Evolutionary conservation across 2,113 vertebrate genomes (phyloP).

Genomic region (Accipiter cooperii): DNA sequence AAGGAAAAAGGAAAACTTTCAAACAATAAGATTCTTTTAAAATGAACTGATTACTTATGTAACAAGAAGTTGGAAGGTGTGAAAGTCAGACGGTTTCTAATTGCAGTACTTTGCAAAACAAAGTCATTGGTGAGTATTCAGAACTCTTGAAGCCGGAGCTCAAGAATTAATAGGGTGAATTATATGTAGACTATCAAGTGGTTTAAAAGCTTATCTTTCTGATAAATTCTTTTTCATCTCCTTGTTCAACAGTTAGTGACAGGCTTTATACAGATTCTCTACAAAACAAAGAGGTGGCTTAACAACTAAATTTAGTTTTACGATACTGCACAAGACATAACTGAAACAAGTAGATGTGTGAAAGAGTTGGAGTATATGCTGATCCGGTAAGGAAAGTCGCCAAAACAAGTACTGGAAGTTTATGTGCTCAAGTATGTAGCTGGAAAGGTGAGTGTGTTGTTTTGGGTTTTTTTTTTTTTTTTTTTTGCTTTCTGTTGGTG

Average conservation of each 20-base stretch:
- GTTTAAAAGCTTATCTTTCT: neutral
- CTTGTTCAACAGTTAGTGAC: neutral
- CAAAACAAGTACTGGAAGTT: neutral
- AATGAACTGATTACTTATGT: neutral
- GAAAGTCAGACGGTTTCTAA: neutral
- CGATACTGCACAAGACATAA: neutral
- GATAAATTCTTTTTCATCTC: neutral
- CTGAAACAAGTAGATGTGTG: neutral
- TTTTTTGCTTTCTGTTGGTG: too few relatives aligned
- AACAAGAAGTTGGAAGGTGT: neutral
- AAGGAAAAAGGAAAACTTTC: neutral
- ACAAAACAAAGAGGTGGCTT: neutral
- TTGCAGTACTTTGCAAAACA: neutral
- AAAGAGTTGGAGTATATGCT: neutral
- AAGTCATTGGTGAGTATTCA: neutral
- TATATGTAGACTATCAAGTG: neutral
- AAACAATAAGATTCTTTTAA: neutral
- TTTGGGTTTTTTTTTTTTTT: neutral
- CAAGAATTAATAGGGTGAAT: neutral
- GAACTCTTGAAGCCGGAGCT: neutral
- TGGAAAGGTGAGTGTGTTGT: neutral
- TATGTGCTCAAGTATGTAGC: neutral
- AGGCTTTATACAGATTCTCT: neutral
- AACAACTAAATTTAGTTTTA: neutral
- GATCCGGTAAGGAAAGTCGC: neutral